phyloP scores from a whole-genome alignment of 2,113 vertebrate genomes.

The Mus pahari region DNA sequence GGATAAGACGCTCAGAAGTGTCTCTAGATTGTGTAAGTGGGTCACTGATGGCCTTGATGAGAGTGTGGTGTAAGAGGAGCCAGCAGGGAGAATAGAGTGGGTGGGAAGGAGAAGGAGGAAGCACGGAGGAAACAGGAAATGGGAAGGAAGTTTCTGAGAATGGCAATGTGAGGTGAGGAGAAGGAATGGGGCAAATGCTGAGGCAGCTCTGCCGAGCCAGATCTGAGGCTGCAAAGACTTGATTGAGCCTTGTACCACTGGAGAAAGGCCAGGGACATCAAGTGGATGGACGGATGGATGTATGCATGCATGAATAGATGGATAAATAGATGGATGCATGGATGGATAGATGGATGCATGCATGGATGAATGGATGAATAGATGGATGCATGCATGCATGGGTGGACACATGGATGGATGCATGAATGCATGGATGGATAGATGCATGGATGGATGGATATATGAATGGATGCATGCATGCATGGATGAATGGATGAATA shows the following conservation, averaged over 20 bases:
- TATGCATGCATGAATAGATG: no score
- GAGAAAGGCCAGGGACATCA: background rate
- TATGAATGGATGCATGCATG: accelerated
- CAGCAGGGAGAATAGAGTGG: background rate
- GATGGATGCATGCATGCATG: no score
- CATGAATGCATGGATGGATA: no score
- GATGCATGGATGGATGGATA: no score
- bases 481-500: no score
- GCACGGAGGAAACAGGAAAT: background rate
- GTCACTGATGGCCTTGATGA: background rate
- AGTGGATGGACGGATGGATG: background rate
- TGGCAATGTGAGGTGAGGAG: background rate
- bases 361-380: accelerated
- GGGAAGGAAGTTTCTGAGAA: background rate
- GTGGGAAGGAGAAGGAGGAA: background rate
- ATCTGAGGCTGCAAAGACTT: background rate
- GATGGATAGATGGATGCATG: no score
- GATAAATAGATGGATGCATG: no score
- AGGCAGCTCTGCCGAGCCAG: background rate
- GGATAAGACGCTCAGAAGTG: background rate
- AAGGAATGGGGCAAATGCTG: background rate
- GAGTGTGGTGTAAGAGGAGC: background rate
- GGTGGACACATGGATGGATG: no score
- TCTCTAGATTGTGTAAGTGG: background rate
- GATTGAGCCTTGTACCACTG: background rate